These are phyloP conservation scores for Bovichtus variegatus DNA, from an alignment of 2,797 vertebrate species.

Conservation along the genomic window DNA sequence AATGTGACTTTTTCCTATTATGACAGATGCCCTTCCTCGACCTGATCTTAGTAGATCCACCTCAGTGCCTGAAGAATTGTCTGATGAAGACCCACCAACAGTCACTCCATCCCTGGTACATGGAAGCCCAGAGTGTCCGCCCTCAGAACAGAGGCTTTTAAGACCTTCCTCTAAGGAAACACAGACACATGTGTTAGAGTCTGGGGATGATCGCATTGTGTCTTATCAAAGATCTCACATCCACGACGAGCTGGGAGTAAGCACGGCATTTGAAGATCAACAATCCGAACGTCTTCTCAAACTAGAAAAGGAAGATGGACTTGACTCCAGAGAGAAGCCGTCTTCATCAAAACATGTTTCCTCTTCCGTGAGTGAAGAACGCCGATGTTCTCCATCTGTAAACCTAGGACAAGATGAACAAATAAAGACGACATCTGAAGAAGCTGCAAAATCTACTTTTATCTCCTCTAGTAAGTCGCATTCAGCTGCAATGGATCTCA, in stretches of 20 bases:
- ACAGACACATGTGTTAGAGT: conserved; percentile 51
- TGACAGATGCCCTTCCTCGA: conserved; percentile 60
- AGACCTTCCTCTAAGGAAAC: conserved; percentile 61
- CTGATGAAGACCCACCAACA: conserved; percentile 76
- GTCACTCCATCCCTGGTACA: conserved; percentile 75
- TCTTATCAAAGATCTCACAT: conserved; percentile 84
- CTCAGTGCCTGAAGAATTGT: conserved; percentile 67
- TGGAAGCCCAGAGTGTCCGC: conserved; percentile 77
- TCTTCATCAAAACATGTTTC: conserved; percentile 33
- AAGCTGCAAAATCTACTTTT: conserved; percentile 31
- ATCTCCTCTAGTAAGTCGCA: conserved; percentile 43
- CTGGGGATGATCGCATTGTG: conserved; percentile 60
- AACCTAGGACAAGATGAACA: conserved; percentile 37
- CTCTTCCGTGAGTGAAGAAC: conserved; percentile 39
- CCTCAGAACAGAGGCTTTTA: conserved; percentile 66
- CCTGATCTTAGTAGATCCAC: conserved; percentile 57
- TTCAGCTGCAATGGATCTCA: conserved; percentile 58
- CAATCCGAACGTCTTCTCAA: conserved; percentile 78
- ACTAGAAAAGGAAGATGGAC: conserved; percentile 72
- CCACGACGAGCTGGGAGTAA: conserved; percentile 83
- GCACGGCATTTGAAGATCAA: conserved; percentile 70
- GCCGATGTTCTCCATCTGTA: conserved; percentile 36
- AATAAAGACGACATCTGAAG: conserved; percentile 57
- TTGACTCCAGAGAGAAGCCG: conserved; percentile 46
- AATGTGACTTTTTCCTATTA: conserved; percentile 8